Evolutionary conservation across 2,888 invertebrate species (phyloP).

Genomic region (Leucophenga montana): DNA sequence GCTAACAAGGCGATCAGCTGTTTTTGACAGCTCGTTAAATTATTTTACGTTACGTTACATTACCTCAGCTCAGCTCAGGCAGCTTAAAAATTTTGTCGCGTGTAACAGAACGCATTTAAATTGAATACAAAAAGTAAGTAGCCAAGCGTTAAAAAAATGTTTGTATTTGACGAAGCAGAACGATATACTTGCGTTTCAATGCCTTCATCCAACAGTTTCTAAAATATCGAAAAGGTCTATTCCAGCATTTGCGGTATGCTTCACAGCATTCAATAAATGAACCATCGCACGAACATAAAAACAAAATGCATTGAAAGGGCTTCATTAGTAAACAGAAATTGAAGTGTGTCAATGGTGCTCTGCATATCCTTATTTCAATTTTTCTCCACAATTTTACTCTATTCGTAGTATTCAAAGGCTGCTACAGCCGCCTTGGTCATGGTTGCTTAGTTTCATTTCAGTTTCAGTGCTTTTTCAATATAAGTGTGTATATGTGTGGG

Average conservation of each 20-base stretch:
- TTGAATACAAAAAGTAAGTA: not conserved
- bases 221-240: not conserved
- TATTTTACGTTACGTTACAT: no score
- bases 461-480: not conserved
- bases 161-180: not conserved
- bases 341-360: no score
- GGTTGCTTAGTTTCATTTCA: conserved; percentile 19
- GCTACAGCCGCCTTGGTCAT: conserved; percentile 11
- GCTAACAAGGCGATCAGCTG: no score
- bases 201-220: not conserved
- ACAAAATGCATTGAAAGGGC: not conserved
- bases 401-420: not conserved
- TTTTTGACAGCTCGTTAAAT: no score
- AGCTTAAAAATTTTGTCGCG: no score
- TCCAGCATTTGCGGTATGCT: not conserved
- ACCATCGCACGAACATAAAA: no score
- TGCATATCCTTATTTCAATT: no score
- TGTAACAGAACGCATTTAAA: no score
- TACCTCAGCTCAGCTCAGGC: no score
- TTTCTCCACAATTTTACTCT: no score
- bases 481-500: no score
- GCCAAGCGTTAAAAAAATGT: no score
- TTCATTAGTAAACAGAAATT: not conserved
- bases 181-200: not conserved
- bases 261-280: not conserved